Conservation (phyloP, 2,888 invertebrate species). For the Agonopterix alstromeriana region DNA sequence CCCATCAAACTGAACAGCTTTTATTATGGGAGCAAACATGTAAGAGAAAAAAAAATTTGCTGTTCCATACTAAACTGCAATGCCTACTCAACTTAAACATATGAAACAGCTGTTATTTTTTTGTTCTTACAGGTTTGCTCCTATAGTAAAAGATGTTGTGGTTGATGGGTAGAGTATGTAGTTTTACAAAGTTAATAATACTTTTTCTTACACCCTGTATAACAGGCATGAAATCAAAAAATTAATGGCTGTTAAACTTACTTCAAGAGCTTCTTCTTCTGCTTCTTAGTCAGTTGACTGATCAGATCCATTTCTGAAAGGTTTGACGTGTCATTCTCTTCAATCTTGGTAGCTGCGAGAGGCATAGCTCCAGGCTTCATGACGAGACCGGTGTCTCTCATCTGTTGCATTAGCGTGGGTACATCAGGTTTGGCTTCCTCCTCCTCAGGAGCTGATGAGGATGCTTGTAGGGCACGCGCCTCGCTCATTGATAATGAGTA, state of each 20-base stretch:
- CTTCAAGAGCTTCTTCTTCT: constrained; percentile 94
- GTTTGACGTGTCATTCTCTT: constrained; percentile 73
- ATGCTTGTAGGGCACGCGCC: constrained; percentile 84
- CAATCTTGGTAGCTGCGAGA: constrained; percentile 74
- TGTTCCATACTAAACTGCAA: too few species aligned
- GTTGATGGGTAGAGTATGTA: too few species aligned
- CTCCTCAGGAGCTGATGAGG: constrained; percentile 84
- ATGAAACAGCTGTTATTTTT: too few species aligned
- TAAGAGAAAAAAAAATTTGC: too few species aligned
- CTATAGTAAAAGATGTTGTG: too few species aligned
- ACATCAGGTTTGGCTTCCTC: constrained; percentile 76
- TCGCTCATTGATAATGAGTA: constrained; percentile 90
- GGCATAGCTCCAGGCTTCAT: constrained; percentile 87
- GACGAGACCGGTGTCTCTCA: constrained; percentile 93
- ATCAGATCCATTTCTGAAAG: constrained; percentile 87
- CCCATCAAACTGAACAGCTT: too few species aligned
- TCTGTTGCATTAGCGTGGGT: constrained; percentile 88
- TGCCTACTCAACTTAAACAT: too few species aligned
- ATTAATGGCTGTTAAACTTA: constrained; percentile 38
- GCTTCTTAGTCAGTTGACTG: constrained; percentile 89
- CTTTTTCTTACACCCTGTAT: too few species aligned
- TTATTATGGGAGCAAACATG: too few species aligned
- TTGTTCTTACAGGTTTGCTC: too few species aligned
- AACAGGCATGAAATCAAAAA: background rate
- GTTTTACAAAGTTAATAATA: too few species aligned